Percentiles rank a stretch among this genome's conserved stretches.
Evolutionary conservation across 2,113 vertebrate genomes (phyloP).

Genomic region (Vireo altiloquus): DNA sequence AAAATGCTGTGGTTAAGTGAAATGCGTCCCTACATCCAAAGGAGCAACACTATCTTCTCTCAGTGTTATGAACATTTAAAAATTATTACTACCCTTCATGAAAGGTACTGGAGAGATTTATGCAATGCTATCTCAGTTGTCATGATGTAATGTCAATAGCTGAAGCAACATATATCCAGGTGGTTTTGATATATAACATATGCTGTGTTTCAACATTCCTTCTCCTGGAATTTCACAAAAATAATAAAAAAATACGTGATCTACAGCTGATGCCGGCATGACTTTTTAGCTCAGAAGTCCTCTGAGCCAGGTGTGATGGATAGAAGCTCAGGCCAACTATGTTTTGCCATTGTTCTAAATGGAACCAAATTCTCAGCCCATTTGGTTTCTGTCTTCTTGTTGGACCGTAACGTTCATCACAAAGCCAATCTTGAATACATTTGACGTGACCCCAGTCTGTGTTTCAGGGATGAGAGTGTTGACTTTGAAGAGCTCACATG

Average conservation of each 20-base stretch:
- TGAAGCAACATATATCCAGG: slow-evolving; percentile 38
- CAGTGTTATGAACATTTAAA: background rate
- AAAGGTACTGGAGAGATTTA: slow-evolving; percentile 53
- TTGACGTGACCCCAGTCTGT: background rate
- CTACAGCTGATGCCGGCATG: background rate
- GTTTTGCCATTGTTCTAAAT: background rate
- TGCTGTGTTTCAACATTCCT: slow-evolving; percentile 15
- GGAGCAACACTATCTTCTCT: background rate
- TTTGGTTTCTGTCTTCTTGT: slow-evolving; percentile 15
- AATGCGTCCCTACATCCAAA: background rate
- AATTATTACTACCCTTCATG: slow-evolving; percentile 1
- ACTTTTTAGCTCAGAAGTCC: background rate
- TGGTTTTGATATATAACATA: slow-evolving; percentile 57
- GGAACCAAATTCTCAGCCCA: background rate
- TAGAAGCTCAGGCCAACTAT: background rate
- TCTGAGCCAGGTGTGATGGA: background rate
- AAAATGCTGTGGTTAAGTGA: background rate
- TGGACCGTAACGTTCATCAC: background rate
- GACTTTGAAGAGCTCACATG: background rate
- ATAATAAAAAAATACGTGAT: background rate
- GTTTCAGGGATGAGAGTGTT: background rate
- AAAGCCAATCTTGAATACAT: background rate
- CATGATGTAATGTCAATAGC: slow-evolving; percentile 26
- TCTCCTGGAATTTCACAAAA: slow-evolving; percentile 20
- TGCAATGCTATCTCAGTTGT: slow-evolving; percentile 21